phyloP scores from a whole-genome alignment of 2,113 vertebrate genomes.

The Lonchura striata region DNA sequence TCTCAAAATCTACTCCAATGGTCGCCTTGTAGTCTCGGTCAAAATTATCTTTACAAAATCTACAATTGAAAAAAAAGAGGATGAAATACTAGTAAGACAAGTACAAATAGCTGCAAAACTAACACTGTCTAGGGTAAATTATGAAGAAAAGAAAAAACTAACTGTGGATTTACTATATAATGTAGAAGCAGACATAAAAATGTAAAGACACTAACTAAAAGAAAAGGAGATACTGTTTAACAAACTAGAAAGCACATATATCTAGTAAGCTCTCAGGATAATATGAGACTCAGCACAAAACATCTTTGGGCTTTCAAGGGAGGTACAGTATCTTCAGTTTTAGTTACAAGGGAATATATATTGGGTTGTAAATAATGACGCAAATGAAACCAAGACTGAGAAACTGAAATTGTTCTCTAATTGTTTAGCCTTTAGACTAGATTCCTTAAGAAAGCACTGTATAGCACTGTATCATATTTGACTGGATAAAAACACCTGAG shows the following conservation, averaged over 20 bases:
- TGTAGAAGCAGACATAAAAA: neutral
- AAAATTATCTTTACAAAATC: slow-evolving; percentile 90
- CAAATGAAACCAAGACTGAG: neutral
- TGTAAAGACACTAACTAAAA: neutral
- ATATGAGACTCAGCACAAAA: neutral
- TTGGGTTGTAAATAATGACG: neutral
- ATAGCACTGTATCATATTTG: neutral
- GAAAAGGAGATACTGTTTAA: neutral
- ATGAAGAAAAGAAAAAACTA: neutral
- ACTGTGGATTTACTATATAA: neutral
- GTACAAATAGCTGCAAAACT: neutral
- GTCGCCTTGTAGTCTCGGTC: slow-evolving; percentile 91
- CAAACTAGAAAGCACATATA: neutral
- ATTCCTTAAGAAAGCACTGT: neutral
- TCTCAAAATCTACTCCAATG: slow-evolving; percentile 94
- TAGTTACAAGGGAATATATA: neutral
- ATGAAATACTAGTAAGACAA: neutral
- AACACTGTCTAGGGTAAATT: neutral
- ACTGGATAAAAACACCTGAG: neutral
- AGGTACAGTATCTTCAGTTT: neutral
- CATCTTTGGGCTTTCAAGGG: neutral
- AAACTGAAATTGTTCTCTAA: neutral
- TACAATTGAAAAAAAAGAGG: slow-evolving; percentile 22
- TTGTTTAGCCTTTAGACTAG: neutral
- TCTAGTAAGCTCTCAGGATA: neutral